Percentiles rank a stretch among this genome's conserved stretches.
Evolutionary conservation across 2,113 vertebrate species (phyloP).

Genomic region (Zootoca vivipara): DNA sequence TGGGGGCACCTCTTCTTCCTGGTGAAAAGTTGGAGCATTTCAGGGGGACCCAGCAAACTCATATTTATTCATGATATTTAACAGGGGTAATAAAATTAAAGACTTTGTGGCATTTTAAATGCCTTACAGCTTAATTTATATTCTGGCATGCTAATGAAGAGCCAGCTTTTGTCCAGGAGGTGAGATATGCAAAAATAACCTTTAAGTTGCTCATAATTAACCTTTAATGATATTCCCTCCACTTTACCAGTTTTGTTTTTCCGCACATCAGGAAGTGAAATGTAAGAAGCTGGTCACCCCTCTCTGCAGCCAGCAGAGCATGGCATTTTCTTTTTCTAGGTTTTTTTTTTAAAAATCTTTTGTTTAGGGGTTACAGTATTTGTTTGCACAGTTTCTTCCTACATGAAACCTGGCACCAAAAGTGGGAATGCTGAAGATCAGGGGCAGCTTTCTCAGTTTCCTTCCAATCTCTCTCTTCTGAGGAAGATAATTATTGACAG

Average conservation of each 20-base stretch:
- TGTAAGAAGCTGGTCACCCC: background rate
- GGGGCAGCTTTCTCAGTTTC: fast-evolving
- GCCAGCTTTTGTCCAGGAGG: conserved; percentile 78
- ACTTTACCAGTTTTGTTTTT: conserved; percentile 51
- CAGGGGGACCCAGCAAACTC: background rate
- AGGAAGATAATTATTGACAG: background rate
- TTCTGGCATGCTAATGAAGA: conserved; percentile 66
- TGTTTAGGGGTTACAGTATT: background rate
- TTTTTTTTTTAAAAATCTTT: background rate
- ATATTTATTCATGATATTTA: conserved; percentile 37
- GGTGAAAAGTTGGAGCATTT: fast-evolving
- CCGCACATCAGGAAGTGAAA: conserved; percentile 50
- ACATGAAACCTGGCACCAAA: background rate
- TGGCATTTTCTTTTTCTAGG: background rate
- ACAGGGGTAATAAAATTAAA: conserved; percentile 44
- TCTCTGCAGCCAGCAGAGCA: conserved; percentile 32
- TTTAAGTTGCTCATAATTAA: conserved; percentile 79
- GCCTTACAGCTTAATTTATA: conserved; percentile 69
- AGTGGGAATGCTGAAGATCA: background rate
- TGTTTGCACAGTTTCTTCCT: conserved; percentile 17
- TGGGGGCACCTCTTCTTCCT: conserved; percentile 6
- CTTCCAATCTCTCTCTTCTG: background rate
- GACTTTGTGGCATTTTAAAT: conserved; percentile 65
- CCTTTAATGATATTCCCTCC: conserved; percentile 74
- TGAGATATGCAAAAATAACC: conserved; percentile 80